Conservation (phyloP, 2,797 vertebrate species). For the Enteromius viviparus region DNA sequence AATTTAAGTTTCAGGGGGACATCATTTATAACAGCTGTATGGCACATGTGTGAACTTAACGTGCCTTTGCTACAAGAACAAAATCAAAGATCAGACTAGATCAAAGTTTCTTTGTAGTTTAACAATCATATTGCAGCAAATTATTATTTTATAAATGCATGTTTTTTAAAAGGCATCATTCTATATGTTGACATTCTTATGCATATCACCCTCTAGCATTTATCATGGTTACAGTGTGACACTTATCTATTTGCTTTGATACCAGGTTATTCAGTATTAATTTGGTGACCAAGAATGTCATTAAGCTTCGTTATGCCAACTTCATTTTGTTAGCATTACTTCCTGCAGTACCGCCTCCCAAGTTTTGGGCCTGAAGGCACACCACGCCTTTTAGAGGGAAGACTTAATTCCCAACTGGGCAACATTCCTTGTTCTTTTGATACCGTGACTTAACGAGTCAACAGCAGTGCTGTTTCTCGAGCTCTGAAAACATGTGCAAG, state of each 20-base stretch:
- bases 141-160: not conserved
- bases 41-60: not conserved
- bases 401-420: conserved; percentile 52
- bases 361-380: conserved; percentile 42
- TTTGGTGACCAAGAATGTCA: not conserved
- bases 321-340: conserved; percentile 33
- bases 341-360: conserved; percentile 13
- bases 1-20: not conserved
- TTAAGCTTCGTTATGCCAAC: not conserved
- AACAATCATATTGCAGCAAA: not conserved
- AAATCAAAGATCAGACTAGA: not conserved
- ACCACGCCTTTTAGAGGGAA: conserved; percentile 62
- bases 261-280: not conserved
- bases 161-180: not conserved
- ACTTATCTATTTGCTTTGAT: not conserved
- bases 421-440: conserved; percentile 68
- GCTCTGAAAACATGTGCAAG: conserved; percentile 3
- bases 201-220: not conserved
- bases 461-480: not conserved
- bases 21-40: not conserved
- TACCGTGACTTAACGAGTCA: conserved; percentile 58
- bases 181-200: not conserved
- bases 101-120: not conserved
- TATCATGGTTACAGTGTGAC: not conserved
- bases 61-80: not conserved